Conservation (phyloP, 2,113 vertebrate species). For the Cryptomyrus ogoouensis region DNA sequence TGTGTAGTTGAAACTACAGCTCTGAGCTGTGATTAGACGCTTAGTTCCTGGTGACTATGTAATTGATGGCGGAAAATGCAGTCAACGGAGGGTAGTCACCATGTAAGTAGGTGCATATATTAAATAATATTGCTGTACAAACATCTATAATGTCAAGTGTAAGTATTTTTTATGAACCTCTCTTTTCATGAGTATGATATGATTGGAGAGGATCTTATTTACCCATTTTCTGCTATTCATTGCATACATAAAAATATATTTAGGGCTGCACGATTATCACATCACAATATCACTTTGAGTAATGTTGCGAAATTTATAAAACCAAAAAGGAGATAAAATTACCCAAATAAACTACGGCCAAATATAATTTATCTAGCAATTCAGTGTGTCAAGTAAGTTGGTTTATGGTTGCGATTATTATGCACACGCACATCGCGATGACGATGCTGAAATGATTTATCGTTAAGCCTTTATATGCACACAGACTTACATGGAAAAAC, state of each 20-base stretch:
- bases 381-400: background rate
- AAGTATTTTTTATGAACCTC: background rate
- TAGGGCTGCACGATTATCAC: background rate
- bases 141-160: background rate
- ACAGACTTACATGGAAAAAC: too few relatives aligned
- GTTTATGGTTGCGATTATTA: background rate
- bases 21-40: background rate
- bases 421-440: background rate
- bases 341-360: background rate
- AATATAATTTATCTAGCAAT: background rate
- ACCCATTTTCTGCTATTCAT: background rate
- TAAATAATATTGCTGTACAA: background rate
- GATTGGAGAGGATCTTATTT: background rate
- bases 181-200: background rate
- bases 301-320: background rate
- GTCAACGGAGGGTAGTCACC: background rate
- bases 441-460: background rate
- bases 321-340: background rate
- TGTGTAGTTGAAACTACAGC: background rate
- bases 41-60: background rate
- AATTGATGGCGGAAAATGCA: background rate
- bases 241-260: background rate
- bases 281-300: background rate
- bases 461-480: too few relatives aligned
- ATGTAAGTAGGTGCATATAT: background rate